These are phyloP conservation scores for Acleris emargana DNA, from an alignment of 2,888 invertebrate species.

Conservation along the genomic window DNA sequence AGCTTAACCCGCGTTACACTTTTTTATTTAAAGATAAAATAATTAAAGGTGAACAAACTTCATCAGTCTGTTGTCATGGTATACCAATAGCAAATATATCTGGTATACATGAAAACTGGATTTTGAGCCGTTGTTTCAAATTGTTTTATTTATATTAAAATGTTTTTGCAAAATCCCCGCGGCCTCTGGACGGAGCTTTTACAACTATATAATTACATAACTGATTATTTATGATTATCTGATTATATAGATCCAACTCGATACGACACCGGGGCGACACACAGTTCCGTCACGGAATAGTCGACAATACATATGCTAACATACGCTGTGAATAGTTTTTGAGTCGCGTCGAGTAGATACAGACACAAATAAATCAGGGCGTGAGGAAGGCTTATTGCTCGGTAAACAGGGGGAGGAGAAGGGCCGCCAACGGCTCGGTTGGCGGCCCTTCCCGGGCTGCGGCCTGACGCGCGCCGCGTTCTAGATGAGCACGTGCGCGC, in stretches of 20 bases:
- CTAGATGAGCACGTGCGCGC: slow-evolving; percentile 83
- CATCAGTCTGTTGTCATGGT: slow-evolving; percentile 5
- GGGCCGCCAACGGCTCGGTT: slow-evolving; percentile 59
- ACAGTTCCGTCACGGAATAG: slow-evolving; percentile 56
- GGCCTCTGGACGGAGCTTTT: slow-evolving; percentile 62
- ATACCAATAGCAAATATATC: slow-evolving; percentile 5
- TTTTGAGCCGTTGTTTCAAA: not conserved
- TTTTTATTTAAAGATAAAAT: slow-evolving; percentile 14
- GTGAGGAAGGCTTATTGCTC: slow-evolving; percentile 74
- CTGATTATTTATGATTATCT: slow-evolving; percentile 38
- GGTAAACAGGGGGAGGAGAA: slow-evolving; percentile 81
- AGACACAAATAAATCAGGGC: slow-evolving; percentile 71
- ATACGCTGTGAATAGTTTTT: slow-evolving; percentile 81
- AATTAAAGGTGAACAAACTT: slow-evolving; percentile 9
- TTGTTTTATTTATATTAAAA: slow-evolving; percentile 2
- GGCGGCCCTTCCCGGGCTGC: slow-evolving; percentile 14
- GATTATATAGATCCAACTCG: slow-evolving; percentile 43
- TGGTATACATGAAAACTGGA: slow-evolving; percentile 2
- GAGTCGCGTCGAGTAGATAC: slow-evolving; percentile 71
- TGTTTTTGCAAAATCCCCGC: slow-evolving; percentile 38
- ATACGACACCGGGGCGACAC: slow-evolving; percentile 72
- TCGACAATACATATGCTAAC: slow-evolving; percentile 69
- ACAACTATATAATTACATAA: slow-evolving; percentile 44
- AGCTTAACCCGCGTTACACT: slow-evolving; percentile 1
- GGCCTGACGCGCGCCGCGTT: slow-evolving; percentile 55